Evolutionary conservation across 2,113 vertebrate species (phyloP).

Genomic region (Toxotes chatareus): DNA sequence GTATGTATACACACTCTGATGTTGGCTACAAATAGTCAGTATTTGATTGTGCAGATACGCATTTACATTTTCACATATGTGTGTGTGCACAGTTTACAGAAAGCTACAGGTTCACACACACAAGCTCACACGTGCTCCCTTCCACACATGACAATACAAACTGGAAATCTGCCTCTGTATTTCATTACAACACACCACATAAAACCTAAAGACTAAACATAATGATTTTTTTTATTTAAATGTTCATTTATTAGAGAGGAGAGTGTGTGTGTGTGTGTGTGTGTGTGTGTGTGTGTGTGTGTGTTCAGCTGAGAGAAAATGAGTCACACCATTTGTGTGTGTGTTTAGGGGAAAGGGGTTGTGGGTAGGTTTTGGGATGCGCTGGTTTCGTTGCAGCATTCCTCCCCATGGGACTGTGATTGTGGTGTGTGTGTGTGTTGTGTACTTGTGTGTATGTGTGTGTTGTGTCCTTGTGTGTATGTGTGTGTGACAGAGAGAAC

Average conservation of each 20-base stretch:
- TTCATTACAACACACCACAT: not conserved
- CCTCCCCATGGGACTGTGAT: conserved; percentile 57
- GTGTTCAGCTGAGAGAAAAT: conserved; percentile 13
- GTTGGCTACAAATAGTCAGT: not conserved
- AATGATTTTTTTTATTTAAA: not conserved
- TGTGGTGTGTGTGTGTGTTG: conserved; percentile 50
- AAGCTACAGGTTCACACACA: not conserved
- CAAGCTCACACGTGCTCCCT: not conserved
- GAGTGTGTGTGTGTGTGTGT: not conserved
- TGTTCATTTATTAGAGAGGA: conserved; percentile 13
- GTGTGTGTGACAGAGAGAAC: conserved; percentile 39
- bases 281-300: conserved; percentile 18
- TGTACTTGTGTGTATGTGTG: conserved; percentile 34
- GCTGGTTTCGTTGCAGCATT: conserved; percentile 63
- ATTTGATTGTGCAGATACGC: not conserved
- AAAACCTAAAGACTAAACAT: not conserved
- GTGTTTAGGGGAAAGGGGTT: conserved; percentile 52
- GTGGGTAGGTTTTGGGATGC: conserved; percentile 51
- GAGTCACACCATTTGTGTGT: conserved; percentile 16
- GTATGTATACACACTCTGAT: not conserved
- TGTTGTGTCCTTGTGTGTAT: conserved; percentile 32
- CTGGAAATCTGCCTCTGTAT: not conserved
- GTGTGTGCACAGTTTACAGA: not conserved
- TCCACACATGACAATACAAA: not conserved
- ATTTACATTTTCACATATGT: not conserved